Conservation (phyloP, 2,113 vertebrate species). For the Bucco capensis region DNA sequence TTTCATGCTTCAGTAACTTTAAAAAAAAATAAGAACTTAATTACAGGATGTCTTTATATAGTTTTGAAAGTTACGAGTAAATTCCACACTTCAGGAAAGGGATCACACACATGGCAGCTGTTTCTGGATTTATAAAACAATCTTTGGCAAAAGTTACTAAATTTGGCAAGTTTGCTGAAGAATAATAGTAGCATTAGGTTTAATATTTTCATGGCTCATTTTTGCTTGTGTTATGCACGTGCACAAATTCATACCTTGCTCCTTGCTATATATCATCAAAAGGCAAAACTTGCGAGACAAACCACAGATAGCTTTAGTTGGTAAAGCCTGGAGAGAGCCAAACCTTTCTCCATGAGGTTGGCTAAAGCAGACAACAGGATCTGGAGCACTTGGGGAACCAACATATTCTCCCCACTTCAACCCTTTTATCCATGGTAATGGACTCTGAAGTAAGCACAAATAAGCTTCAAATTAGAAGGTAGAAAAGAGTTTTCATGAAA, state of each 20-base stretch:
- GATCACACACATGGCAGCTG: not conserved
- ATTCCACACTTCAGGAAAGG: not conserved
- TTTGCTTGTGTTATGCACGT: not conserved
- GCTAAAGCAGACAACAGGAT: conserved; percentile 96
- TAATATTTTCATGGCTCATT: not conserved
- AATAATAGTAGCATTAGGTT: not conserved
- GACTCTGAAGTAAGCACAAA: conserved; percentile 78
- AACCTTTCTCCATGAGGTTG: conserved; percentile 94
- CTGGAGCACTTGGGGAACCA: conserved; percentile 92
- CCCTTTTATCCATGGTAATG: conserved; percentile 94
- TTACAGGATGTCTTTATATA: not conserved
- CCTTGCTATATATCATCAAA: conserved; percentile 99
- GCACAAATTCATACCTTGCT: conserved; percentile 84
- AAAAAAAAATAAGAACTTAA: not conserved
- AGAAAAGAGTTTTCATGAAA: not conserved
- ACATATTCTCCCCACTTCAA: conserved; percentile 98
- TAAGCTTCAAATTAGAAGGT: not conserved
- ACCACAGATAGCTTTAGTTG: conserved; percentile 93
- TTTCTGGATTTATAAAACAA: not conserved
- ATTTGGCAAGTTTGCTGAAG: not conserved
- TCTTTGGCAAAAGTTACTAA: not conserved
- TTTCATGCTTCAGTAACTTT: not conserved
- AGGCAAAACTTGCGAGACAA: conserved; percentile 95
- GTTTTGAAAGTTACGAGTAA: not conserved
- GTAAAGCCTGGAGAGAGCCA: conserved; percentile 90